phyloP scores from a whole-genome alignment of 1,140 invertebrate genomes.

The Pollicipes pollicipes region DNA sequence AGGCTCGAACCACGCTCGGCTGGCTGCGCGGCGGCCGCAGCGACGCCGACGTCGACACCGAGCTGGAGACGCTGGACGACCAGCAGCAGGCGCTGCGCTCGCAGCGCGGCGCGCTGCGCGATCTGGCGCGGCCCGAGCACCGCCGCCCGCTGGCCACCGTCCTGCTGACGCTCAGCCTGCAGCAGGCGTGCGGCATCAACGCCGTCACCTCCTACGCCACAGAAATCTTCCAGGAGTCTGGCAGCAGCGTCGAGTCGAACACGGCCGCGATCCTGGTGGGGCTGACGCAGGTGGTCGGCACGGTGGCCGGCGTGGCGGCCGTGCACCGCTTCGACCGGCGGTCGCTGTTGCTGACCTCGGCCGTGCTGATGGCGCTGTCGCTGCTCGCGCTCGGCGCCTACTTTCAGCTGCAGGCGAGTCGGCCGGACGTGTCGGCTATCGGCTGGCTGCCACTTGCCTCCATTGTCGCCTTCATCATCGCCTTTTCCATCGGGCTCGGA shows the following conservation, averaged over 20 bases:
- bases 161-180: constrained; percentile 35
- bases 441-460: too few species aligned
- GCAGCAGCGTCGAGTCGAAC: constrained; percentile 14
- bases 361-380: constrained; percentile 41
- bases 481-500: constrained; percentile 58
- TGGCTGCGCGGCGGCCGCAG: constrained; percentile 1
- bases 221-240: constrained; percentile 42
- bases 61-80: neutral
- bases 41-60: neutral
- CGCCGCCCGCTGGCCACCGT: constrained; percentile 35
- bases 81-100: too few species aligned
- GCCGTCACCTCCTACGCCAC: constrained; percentile 61
- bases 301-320: constrained; percentile 30
- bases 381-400: constrained; percentile 18
- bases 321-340: constrained; percentile 28
- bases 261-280: constrained; percentile 40
- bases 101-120: too few species aligned
- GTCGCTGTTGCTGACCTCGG: constrained; percentile 32
- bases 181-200: constrained; percentile 54
- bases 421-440: too few species aligned
- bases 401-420: constrained; percentile 18
- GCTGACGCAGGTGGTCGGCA: constrained; percentile 42
- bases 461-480: constrained; percentile 39
- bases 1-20: neutral
- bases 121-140: neutral